Conservation (phyloP, 2,888 invertebrate genomes). For the Chirona hameri region DNA sequence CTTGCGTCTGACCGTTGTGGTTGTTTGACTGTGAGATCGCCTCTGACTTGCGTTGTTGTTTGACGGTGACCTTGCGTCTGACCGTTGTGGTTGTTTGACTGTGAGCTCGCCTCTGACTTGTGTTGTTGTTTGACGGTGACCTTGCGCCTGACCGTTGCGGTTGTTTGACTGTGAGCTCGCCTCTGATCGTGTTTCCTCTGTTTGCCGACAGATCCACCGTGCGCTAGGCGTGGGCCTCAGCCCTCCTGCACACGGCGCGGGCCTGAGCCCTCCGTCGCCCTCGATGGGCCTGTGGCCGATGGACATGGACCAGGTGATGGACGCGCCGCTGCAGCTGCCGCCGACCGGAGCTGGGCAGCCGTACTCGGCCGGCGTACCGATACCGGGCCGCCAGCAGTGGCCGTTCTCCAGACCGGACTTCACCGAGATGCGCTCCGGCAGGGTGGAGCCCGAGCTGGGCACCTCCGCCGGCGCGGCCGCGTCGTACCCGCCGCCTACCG, state of each 20-base stretch:
- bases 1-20: too few species aligned
- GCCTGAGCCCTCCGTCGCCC: not conserved
- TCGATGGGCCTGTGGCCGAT: not conserved
- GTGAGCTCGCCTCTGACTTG: too few species aligned
- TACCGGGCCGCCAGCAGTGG: constrained; percentile 25
- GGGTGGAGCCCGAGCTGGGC: not conserved
- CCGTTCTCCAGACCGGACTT: not conserved
- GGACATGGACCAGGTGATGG: not conserved
- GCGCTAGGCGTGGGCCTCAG: constrained; percentile 1
- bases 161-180: too few species aligned
- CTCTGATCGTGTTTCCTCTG: too few species aligned
- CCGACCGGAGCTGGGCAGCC: not conserved
- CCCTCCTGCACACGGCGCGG: not conserved
- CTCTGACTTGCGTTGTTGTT: too few species aligned
- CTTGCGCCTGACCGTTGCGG: too few species aligned
- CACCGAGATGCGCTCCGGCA: constrained; percentile 8
- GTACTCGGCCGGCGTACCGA: constrained; percentile 26
- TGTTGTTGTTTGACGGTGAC: too few species aligned
- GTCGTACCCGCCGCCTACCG: not conserved
- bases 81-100: too few species aligned
- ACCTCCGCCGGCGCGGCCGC: constrained; percentile 1
- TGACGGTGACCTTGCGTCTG: too few species aligned
- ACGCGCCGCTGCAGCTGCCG: not conserved
- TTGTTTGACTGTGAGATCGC: too few species aligned
- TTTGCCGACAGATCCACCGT: not conserved